phyloP scores from a whole-genome alignment of 2,888 invertebrate genomes.

The Peribatodes rhomboidaria region DNA sequence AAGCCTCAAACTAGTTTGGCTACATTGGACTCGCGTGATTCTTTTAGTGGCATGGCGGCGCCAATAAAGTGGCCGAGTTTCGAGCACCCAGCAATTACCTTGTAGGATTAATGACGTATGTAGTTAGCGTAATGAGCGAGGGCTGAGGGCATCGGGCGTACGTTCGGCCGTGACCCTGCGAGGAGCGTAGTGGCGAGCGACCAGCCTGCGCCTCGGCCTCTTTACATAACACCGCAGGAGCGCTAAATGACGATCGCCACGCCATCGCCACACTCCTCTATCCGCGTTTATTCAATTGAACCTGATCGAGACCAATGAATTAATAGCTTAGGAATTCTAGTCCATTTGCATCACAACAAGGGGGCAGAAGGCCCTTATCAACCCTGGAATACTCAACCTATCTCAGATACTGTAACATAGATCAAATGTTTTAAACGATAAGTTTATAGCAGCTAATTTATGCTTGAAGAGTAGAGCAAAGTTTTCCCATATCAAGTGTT shows the following conservation, averaged over 20 bases:
- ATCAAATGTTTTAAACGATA: not conserved
- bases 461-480: not conserved
- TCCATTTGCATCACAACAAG: constrained; percentile 21
- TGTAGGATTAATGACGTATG: constrained; percentile 46
- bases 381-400: not conserved
- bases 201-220: constrained; percentile 47
- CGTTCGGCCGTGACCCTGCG: constrained; percentile 61
- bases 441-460: not conserved
- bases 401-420: not conserved
- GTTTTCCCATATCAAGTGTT: constrained; percentile 7
- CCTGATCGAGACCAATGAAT: constrained; percentile 75
- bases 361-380: constrained; percentile 7
- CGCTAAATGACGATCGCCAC: constrained; percentile 57
- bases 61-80: constrained; percentile 39
- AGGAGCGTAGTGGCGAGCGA: constrained; percentile 7
- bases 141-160: constrained; percentile 54
- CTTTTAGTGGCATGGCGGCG: constrained; percentile 34
- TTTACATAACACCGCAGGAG: constrained; percentile 74
- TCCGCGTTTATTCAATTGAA: constrained; percentile 81
- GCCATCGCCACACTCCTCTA: constrained; percentile 53
- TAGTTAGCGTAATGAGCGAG: constrained; percentile 51
- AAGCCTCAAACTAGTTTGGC: not conserved
- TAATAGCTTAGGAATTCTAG: constrained; percentile 65
- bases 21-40: constrained; percentile 16
- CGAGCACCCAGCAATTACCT: constrained; percentile 39